Evolutionary conservation across 2,888 invertebrate species (phyloP), one percentile per base, ranked within the genome.

Genomic region (Trachelus iudaicus): DNA sequence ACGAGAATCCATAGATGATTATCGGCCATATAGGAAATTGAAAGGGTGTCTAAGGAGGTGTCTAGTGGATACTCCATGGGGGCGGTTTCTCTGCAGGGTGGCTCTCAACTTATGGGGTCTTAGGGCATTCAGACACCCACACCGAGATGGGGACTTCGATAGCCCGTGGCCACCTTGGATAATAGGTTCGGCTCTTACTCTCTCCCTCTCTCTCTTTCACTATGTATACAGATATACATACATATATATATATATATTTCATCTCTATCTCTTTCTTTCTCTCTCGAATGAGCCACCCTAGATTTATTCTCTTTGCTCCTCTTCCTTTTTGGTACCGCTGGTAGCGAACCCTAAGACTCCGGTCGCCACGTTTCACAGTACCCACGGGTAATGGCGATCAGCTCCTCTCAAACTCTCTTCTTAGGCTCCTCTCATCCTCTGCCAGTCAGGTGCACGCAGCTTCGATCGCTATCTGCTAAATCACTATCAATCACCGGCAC

Each of bases 31-130:
- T 88, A 85, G 90, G 89, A 89, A 90, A 91, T 91, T 90, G 91
- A 91, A 91, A 90, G 90, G 90, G 90, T 90, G 89, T 88, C 88
- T 88, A 86, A 90, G 87, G 86, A 89, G 89, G 90, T 90, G 90
- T 89, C 88, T 89, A 87, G 85, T 80, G 84, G 83, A 79, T 80
- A 82, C 83, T 84, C 80, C 81, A 85, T 87, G 86, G 85, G 85
- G 88, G 86, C 87, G 87, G 85, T 86, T 84, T 85, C 86, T 86
- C 89, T 78, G 84, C 87, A 81, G 87, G 88, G 88, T 85, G 83
- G 84, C 85, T 75, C 73, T 83, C 85, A 83, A 85, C 87, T 87
- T 85, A 86, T 85, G 83, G 84, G 85, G 81, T 85, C 87, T 86
- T 84, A 79, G 84, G 84, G 83, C 84, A 85, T 85, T 84, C 84